Evolutionary conservation across 2,113 vertebrate species (phyloP), one percentile per base, ranked within the genome.

Genomic region (Psettodes erumei): DNA sequence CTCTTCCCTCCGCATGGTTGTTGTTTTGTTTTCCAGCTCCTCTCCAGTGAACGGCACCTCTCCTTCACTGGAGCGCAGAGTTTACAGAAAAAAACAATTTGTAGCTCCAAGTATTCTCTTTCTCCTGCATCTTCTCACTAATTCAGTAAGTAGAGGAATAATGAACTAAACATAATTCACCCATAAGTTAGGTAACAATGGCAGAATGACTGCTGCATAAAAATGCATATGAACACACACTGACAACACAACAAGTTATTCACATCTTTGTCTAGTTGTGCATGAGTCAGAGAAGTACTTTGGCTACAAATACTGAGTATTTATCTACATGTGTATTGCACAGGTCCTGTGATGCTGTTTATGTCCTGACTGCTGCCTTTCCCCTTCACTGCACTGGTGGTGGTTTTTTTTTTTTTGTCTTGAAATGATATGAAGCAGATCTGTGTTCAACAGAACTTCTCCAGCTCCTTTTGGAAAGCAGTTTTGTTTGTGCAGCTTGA

Each of bases 1-100:
- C 64, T 61, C 53, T 30, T 42, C 42, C 83, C 75, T 79, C 74
- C 81, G 88, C 86, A 92, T 88, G 88, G 33, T 81, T 76, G 0
- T 61, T 78, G 48, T 79, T 75, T 61, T 78, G 48, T 79, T 75
- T 54, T 79, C 61, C 55, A 79, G 81, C 30, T 82, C 62, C 43
- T 76, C 28, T 56, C 25, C 61, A 55, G 16, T 60, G 43, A 85
- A 75, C 5, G 19, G 18, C 27, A 47, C 37, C 33, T 61, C 32
- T 59, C 58, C 30, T 55, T 66, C 63, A 73, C 35, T 63, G 42
- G 16, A 65, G 11, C 25, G 11, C 40, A 68, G 53, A 16, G 19
- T 23, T 55, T 3, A 12, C n/a, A 10, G 3, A 15, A 28, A 51
- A n/a, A 38, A 13, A 27, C 1, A 25, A 48, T 69, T 53, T 79